Percentiles rank a stretch among this genome's conserved stretches.
Evolutionary conservation across 2,113 vertebrate genomes (phyloP).

Genomic region (Lutjanus erythropterus): DNA sequence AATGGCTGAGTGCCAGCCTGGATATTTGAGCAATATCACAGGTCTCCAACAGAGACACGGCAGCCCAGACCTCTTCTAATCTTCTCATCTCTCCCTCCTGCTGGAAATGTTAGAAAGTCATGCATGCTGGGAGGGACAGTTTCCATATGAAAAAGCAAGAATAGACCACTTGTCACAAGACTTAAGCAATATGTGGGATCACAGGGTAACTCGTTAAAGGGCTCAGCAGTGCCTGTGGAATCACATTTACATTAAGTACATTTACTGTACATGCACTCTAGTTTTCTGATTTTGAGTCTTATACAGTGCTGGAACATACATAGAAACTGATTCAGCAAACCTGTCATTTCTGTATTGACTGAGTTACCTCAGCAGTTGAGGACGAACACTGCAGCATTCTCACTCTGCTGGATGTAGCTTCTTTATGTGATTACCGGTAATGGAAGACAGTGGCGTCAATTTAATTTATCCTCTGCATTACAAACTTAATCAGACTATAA

Average conservation of each 20-base stretch:
- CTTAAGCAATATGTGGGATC: neutral
- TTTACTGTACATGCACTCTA: neutral
- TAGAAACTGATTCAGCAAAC: neutral
- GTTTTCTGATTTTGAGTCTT: neutral
- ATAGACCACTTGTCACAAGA: conserved; percentile 5
- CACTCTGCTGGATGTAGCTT: neutral
- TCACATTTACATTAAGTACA: neutral
- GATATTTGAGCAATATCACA: conserved; percentile 40
- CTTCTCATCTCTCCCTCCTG: conserved; percentile 25
- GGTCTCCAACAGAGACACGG: conserved; percentile 19
- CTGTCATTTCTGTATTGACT: neutral
- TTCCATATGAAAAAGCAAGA: neutral
- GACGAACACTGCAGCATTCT: neutral
- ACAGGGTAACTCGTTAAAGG: too few species aligned
- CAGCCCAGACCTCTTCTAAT: conserved; percentile 21
- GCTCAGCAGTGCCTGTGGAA: neutral
- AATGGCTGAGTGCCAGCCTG: conserved; percentile 14
- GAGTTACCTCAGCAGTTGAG: neutral
- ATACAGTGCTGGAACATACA: neutral
- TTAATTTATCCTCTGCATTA: neutral
- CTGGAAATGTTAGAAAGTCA: conserved; percentile 5
- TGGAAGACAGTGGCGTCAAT: neutral
- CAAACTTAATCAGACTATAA: neutral
- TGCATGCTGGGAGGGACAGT: neutral
- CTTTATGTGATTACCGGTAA: neutral